phyloP scores from a whole-genome alignment of 2,113 vertebrate species.

The Seriola aureovittata region DNA sequence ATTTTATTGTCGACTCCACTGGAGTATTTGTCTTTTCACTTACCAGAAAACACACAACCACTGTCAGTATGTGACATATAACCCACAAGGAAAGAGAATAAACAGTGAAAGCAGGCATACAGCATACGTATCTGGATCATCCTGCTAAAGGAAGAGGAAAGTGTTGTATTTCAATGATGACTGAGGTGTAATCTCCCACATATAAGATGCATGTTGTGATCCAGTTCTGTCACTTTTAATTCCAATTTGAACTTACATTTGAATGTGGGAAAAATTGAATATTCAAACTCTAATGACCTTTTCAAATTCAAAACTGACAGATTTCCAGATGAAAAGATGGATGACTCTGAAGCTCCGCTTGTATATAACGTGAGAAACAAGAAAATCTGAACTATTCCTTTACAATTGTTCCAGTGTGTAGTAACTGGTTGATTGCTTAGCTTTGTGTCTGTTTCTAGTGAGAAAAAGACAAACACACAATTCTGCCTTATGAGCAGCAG shows the following conservation, averaged over 20 bases:
- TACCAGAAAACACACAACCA: conserved; percentile 17
- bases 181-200: background rate
- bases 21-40: conserved; percentile 37
- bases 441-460: background rate
- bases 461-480: background rate
- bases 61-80: background rate
- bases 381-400: too few relatives aligned
- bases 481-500: background rate
- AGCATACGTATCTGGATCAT: conserved; percentile 11
- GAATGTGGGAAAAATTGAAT: background rate
- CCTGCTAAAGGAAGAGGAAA: background rate
- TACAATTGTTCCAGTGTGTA: too few relatives aligned
- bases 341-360: too few relatives aligned
- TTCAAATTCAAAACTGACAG: too few relatives aligned
- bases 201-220: background rate
- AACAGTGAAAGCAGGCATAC: background rate
- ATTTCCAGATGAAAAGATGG: too few relatives aligned
- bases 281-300: background rate
- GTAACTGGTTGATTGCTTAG: too few relatives aligned
- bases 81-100: background rate
- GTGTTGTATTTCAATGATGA: background rate
- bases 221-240: background rate
- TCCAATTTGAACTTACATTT: background rate
- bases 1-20: conserved; percentile 6
- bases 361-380: too few relatives aligned